These are phyloP conservation scores for Coelopa frigida DNA, from an alignment of 1,140 invertebrate species.

Conservation along the genomic window DNA sequence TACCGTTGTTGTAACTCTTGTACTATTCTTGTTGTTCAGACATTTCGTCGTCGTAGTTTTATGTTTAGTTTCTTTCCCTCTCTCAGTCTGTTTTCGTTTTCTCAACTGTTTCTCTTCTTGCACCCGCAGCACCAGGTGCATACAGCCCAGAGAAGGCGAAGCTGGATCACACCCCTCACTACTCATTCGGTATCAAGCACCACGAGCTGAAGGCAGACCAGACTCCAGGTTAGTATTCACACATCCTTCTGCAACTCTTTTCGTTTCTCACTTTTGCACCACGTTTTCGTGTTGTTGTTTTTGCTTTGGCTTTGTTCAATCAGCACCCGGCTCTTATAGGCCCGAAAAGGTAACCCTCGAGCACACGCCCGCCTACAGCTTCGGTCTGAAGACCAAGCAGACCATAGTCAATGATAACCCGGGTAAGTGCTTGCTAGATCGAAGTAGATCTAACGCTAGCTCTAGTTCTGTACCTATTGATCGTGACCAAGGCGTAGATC, in stretches of 20 bases:
- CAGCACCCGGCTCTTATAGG: slow-evolving; percentile 52
- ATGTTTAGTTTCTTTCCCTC: too few relatives aligned
- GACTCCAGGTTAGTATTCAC: slow-evolving; percentile 55
- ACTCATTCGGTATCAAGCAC: slow-evolving; percentile 54
- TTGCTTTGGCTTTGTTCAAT: slow-evolving; percentile 7
- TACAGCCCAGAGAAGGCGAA: slow-evolving; percentile 59
- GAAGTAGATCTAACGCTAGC: too few relatives aligned
- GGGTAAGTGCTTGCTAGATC: too few relatives aligned
- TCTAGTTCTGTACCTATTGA: too few relatives aligned
- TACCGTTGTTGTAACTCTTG: too few relatives aligned
- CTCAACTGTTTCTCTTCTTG: too few relatives aligned
- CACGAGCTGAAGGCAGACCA: slow-evolving; percentile 59
- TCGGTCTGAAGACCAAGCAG: slow-evolving; percentile 50
- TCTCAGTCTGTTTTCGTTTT: too few relatives aligned
- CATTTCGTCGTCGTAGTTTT: too few relatives aligned
- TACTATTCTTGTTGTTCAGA: too few relatives aligned
- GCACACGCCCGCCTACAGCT: slow-evolving; percentile 55
- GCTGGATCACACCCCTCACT: slow-evolving; percentile 54
- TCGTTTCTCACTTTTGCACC: slow-evolving; percentile 34
- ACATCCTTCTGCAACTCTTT: too few relatives aligned
- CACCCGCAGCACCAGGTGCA: slow-evolving; percentile 52
- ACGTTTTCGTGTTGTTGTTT: slow-evolving; percentile 22
- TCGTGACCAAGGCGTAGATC: too few relatives aligned
- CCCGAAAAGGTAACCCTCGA: slow-evolving; percentile 58
- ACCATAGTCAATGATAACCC: slow-evolving; percentile 42